Evolutionary conservation across 92 coral and sea anemone species (phyloP).

Genomic region (Porites evermanni): DNA sequence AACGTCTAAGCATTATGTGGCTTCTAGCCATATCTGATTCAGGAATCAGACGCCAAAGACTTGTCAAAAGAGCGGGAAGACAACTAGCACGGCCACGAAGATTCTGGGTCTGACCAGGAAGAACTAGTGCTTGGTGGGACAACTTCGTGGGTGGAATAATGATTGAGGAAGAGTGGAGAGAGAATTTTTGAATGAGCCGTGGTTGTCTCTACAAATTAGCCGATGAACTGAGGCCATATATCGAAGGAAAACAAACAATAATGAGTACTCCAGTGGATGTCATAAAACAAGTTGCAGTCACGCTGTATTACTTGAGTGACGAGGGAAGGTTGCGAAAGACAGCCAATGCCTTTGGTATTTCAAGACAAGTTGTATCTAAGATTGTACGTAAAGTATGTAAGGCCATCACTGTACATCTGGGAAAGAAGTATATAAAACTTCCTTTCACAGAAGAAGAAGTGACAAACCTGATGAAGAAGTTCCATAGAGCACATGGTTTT

Average conservation of each 20-base stretch:
- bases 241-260: conserved; percentile 45
- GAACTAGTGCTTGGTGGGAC: conserved; percentile 48
- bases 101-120: conserved; percentile 42
- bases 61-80: too few relatives aligned
- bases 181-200: conserved; percentile 45
- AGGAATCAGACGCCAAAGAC: too few relatives aligned
- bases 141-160: conserved; percentile 41
- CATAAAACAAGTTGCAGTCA: conserved; percentile 43
- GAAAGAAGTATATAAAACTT: not conserved
- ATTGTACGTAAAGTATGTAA: conserved; percentile 31
- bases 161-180: conserved; percentile 55
- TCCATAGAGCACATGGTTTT: too few relatives aligned
- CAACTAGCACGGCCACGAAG: not conserved
- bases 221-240: conserved; percentile 45
- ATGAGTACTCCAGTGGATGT: conserved; percentile 61
- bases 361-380: conserved; percentile 34
- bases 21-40: too few relatives aligned
- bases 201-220: conserved; percentile 29
- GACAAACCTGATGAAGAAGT: too few relatives aligned
- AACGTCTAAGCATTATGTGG: too few relatives aligned
- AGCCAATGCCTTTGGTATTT: not conserved
- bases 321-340: not conserved
- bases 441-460: conserved; percentile 20
- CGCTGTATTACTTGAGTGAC: not conserved
- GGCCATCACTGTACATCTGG: conserved; percentile 13